phyloP scores from a whole-genome alignment of 2,888 invertebrate species.

The Nemapogon koenigi region DNA sequence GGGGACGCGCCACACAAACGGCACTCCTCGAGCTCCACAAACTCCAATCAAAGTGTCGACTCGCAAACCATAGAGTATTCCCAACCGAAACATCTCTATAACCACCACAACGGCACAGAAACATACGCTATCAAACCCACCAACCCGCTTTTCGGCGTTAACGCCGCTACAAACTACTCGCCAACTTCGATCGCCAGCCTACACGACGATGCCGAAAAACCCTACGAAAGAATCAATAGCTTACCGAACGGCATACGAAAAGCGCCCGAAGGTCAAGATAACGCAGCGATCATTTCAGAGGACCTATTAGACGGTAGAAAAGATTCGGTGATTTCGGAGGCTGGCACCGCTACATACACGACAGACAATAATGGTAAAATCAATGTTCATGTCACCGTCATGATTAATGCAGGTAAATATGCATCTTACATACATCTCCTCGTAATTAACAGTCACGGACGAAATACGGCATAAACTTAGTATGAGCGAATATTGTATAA shows the following conservation, averaged over 20 bases:
- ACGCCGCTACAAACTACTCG: conserved; percentile 55
- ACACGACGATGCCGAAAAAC: conserved; percentile 27
- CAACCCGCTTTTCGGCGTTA: conserved; percentile 55
- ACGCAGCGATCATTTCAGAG: conserved; percentile 70
- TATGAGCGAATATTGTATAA: too few relatives aligned
- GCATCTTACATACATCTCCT: conserved; percentile 54
- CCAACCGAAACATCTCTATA: conserved; percentile 43
- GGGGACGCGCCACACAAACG: conserved; percentile 44
- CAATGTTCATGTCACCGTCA: conserved; percentile 87
- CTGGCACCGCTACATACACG: conserved; percentile 65
- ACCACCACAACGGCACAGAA: conserved; percentile 33
- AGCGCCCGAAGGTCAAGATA: conserved; percentile 85
- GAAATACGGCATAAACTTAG: too few relatives aligned
- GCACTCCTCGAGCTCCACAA: conserved; percentile 48
- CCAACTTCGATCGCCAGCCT: conserved; percentile 26
- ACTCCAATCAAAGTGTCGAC: conserved; percentile 54
- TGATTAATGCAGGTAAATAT: conserved; percentile 76
- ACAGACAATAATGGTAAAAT: conserved; percentile 86
- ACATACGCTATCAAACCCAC: conserved; percentile 36
- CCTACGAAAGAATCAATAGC: conserved; percentile 31
- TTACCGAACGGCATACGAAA: conserved; percentile 64
- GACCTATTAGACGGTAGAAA: conserved; percentile 66
- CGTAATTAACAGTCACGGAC: too few relatives aligned
- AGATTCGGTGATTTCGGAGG: conserved; percentile 55
- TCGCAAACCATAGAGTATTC: conserved; percentile 44